Evolutionary conservation across 2,113 vertebrate genomes (phyloP), one percentile per base, ranked within the genome.

Genomic region (Gorilla gorilla): DNA sequence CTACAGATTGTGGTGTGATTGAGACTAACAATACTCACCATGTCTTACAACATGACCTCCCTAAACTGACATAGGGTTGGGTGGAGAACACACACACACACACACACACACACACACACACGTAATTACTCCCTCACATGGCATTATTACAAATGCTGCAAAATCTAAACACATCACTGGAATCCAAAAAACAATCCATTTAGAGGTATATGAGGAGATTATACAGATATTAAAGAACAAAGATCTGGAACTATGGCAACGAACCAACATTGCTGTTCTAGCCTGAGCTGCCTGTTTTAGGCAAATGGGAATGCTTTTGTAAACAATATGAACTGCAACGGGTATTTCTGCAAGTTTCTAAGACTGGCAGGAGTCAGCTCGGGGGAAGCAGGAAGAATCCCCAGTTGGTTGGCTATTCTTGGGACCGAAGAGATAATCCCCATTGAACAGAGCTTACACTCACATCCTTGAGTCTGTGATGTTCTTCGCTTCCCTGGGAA

Each of bases 381-480:
- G 1, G 2, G 14, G 27, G 40, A 75, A n/a, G 35, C 38, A 38
- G 32, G 18, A 32, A 14, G 32, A 6, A 0, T n/a, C 64, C 8
- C 2, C 1, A 23, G 55, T 43, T 20, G 8, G 13, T 35, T 23
- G 9, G 27, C 50, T 20, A 0, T 43, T 38, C 8, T 2, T 78
- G 14, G 32, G 11, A 57, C 70, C 55, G 1, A 50, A 57, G 66
- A 35, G 13, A 14, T 18, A 27, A 16, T 6, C 68, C 23, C 35
- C 0, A 0, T 0, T 0, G 11, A 6, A 4, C 4, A 1, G 6
- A 8, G 61, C 27, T 32, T 64, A 32, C 27, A 14, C 61, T 50
- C 61, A 0, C 2, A 16, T n/a, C 23, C 66, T 35, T 0, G 1
- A 1, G 17, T 43, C 35, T 7, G 5, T 32, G 5, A 25, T 3